Evolutionary conservation across 2,113 vertebrate species (phyloP).

Genomic region (Tyto alba): DNA sequence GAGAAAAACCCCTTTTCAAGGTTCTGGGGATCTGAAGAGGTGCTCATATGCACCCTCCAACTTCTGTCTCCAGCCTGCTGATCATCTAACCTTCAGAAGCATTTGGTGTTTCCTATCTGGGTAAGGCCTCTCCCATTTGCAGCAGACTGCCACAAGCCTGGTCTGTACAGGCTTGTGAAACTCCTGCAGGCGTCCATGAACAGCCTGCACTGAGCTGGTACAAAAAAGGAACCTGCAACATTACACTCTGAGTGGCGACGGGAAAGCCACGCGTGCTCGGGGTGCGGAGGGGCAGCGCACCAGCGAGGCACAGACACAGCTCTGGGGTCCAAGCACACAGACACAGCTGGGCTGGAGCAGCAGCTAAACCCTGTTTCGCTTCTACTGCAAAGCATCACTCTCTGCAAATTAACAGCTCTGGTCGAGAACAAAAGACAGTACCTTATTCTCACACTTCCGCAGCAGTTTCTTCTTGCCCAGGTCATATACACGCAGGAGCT

Average conservation of each 20-base stretch:
- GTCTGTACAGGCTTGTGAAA: not conserved
- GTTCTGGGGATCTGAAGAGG: not conserved
- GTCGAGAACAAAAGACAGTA: slow-evolving; percentile 26
- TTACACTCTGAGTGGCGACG: rapidly evolving
- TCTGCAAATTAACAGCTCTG: not conserved
- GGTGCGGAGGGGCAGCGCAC: not conserved
- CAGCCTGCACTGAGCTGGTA: not conserved
- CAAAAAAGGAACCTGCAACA: not conserved
- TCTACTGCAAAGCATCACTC: not conserved
- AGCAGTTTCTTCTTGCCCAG: slow-evolving; percentile 97
- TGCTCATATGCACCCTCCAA: not conserved
- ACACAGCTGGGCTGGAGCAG: not conserved
- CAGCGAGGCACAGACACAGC: not conserved
- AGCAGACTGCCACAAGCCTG: not conserved
- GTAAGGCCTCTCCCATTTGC: not conserved
- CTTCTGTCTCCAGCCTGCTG: not conserved
- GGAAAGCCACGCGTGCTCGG: rapidly evolving
- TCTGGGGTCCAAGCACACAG: not conserved
- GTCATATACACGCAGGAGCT: slow-evolving; percentile 93
- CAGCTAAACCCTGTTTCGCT: not conserved
- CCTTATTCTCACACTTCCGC: slow-evolving; percentile 98
- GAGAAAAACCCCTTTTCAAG: not conserved
- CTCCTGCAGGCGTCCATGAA: rapidly evolving
- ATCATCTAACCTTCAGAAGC: not conserved
- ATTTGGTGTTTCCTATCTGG: not conserved